Conservation (phyloP, 2,888 invertebrate genomes). For the Synanthedon formicaeformis region DNA sequence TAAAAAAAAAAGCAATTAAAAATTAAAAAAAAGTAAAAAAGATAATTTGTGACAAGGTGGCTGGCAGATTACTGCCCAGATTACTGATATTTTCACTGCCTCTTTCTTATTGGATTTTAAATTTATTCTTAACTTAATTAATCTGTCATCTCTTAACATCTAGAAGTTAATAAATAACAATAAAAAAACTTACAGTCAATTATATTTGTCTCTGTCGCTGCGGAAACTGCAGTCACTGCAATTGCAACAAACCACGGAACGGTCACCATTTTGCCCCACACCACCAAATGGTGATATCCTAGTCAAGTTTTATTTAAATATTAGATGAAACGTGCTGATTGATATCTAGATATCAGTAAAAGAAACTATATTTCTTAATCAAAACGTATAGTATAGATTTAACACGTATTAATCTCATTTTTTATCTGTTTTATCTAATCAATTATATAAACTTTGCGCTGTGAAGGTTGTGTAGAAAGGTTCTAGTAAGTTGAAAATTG, state of each 20-base stretch:
- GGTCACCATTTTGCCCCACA: slow-evolving; percentile 24
- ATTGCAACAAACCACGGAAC: slow-evolving; percentile 16
- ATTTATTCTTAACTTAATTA: no score
- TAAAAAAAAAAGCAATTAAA: no score
- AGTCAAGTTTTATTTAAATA: slow-evolving; percentile 11
- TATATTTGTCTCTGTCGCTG: slow-evolving; percentile 13
- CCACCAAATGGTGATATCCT: not conserved
- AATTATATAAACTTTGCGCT: no score
- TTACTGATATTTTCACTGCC: no score
- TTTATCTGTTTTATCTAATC: no score
- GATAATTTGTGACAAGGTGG: no score
- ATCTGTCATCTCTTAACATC: no score
- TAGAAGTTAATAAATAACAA: not conserved
- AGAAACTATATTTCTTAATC: not conserved
- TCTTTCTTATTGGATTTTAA: no score
- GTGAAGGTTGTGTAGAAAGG: no score
- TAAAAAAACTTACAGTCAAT: slow-evolving; percentile 36
- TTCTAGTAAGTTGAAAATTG: no score
- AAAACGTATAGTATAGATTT: not conserved
- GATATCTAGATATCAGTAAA: not conserved
- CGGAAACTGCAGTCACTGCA: slow-evolving; percentile 12
- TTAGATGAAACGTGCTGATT: slow-evolving; percentile 11
- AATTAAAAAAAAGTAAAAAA: no score
- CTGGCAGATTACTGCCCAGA: no score
- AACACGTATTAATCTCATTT: not conserved